phyloP scores from a whole-genome alignment of 2,888 invertebrate genomes.

The Nymphalis urticae region DNA sequence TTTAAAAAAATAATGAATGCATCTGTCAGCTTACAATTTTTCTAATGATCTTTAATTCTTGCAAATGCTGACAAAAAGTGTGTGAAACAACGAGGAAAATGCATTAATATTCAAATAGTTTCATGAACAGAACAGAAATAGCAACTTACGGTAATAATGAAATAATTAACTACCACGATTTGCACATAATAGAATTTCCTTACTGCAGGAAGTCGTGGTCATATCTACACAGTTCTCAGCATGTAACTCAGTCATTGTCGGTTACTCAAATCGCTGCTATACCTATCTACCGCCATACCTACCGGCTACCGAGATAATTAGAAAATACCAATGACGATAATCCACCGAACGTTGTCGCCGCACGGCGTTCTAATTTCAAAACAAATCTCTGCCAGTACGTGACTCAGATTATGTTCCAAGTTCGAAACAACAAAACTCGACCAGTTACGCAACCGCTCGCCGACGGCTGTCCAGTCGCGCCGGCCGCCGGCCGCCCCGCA shows the following conservation, averaged over 20 bases:
- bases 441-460: constrained; percentile 55
- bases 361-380: constrained; percentile 77
- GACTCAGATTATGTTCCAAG: constrained; percentile 76
- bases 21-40: background rate
- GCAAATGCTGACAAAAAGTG: constrained; percentile 7
- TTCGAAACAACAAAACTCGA: constrained; percentile 65
- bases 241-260: background rate
- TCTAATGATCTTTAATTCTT: background rate
- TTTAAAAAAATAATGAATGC: background rate
- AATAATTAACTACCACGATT: constrained; percentile 30
- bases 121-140: constrained; percentile 15
- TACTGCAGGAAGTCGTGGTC: constrained; percentile 6
- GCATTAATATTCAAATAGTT: constrained; percentile 21
- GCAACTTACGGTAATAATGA: constrained; percentile 21
- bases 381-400: constrained; percentile 78
- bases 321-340: constrained; percentile 71
- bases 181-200: constrained; percentile 35
- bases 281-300: constrained; percentile 8
- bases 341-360: constrained; percentile 71
- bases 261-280: constrained; percentile 1
- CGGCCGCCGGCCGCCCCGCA: constrained; percentile 39
- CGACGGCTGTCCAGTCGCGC: constrained; percentile 43
- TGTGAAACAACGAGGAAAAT: constrained; percentile 24
- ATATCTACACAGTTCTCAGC: constrained; percentile 11
- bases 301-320: constrained; percentile 53